Evolutionary conservation across 2,797 vertebrate genomes (phyloP), one percentile per base, ranked within the genome.

Genomic region (Chelon auratus): DNA sequence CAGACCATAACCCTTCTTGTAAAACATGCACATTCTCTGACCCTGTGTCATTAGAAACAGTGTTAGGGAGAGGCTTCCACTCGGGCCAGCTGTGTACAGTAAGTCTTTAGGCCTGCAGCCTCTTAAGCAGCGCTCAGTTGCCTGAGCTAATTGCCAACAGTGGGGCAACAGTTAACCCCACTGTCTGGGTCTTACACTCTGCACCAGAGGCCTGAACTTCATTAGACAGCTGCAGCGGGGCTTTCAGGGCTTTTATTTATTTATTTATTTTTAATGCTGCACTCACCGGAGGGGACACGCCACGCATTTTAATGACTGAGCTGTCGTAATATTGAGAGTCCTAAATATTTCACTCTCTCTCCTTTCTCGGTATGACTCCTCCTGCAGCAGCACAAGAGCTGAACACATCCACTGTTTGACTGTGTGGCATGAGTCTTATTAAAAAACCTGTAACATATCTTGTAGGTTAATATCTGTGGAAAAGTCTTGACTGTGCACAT

Each of bases 161-260:
- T 36, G 17, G 67, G 37, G 62, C 76, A 62, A 3, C 37, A 79
- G 85, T 89, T 87, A 82, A 65, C 65, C 45, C 45, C 60, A 51
- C 10, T 52, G 76, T 73, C 84, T 89, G 84, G 64, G 0, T 1
- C 2, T 50, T 10, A 5, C 65, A 85, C 70, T 76, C 73, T 88
- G 87, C 78, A 86, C 82, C 75, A 81, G 59, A 57, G 83, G 84
- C 80, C 76, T 75, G 73, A 84, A 85, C 89, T 82, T 90, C 85
- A 89, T 93, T 89, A 92, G 76, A 2, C 58, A 57, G 79, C 85
- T 78, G 54, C 79, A 83, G 68, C 8, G 0, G 62, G 52, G 30
- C 68, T 68, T 72, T 1, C 62, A 12, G 67, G 37, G 40, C 37
- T 55, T 47, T 20, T 67, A 69, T 58, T 54, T 42, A 55, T 33